Evolutionary conservation across 1,140 invertebrate species (phyloP), one percentile per base, ranked within the genome.

Genomic region (Diachasmimorpha longicaudata): DNA sequence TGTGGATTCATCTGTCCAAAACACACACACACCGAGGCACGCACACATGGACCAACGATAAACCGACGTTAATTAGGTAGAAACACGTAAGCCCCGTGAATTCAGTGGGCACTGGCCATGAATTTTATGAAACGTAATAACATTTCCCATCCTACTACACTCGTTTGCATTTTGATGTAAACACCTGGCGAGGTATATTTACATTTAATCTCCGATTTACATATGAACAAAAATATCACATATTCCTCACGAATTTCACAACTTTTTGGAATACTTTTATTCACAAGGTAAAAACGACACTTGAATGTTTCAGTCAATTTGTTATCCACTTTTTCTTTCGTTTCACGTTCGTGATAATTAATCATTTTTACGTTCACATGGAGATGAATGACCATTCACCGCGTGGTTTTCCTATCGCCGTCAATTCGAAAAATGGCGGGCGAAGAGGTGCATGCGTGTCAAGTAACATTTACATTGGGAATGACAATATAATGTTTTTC

Each of bases 1-100:
- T 55, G 14, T 19, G 23, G 23, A 63, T 63, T 13, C 23, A 63
- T 63, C 58, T 25, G 13, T 63, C 11, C 23, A 52, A n/a, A n/a
- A 52, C 48, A 52, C 48, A 52, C 48, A 52, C 13, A 52, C 48
- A 16, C 48, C 31, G 6, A 2, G 3, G 16, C 21, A 58, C 36
- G 46, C 48, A 16, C 48, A 72, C 44, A n/a, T 36, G 31, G 31
- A 5, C 13, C 13, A 67, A 72, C 25, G 48, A 52, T 72, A 52
- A 76, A 66, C 44, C 36, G 42, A 67, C 63, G 70, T 72, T 77
- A 72, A 77, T 77, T 77, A 72, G 70, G 44, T 77, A 36, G 70
- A 72, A 77, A 77, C 67, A 58, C 71, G 68, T 70, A 55, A 44
- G 63, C 63, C 39, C 72, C 66, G 44, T 66, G 72, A 74, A 67